Evolutionary conservation across 2,113 vertebrate genomes (phyloP).

Genomic region (Azemiops feae): DNA sequence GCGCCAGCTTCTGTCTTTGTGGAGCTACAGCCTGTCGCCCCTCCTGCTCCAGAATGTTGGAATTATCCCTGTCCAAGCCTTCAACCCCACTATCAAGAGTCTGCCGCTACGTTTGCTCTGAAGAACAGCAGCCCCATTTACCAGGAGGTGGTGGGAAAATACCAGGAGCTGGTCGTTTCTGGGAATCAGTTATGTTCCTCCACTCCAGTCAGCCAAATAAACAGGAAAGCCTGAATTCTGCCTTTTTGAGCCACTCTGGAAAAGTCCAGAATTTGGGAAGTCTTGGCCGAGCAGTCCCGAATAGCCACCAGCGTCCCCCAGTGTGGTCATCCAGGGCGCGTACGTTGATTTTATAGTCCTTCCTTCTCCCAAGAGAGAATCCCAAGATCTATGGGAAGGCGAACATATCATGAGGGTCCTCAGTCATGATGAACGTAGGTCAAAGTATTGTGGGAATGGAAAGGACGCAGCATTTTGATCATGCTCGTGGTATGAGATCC

Average conservation of each 20-base stretch:
- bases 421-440: background rate
- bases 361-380: background rate
- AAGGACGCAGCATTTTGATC: background rate
- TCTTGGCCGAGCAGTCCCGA: background rate
- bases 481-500: background rate
- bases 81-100: conserved; percentile 43
- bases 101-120: conserved; percentile 17
- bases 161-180: conserved; percentile 23
- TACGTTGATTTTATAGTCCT: background rate
- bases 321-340: background rate
- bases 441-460: background rate
- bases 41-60: background rate
- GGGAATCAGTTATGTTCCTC: background rate
- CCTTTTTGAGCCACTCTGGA: background rate
- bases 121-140: conserved; percentile 25
- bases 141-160: conserved; percentile 40
- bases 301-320: background rate
- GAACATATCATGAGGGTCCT: background rate
- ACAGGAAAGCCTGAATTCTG: no score
- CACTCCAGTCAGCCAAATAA: background rate
- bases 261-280: background rate
- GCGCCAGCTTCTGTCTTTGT: background rate
- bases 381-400: background rate
- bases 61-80: conserved; percentile 43
- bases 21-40: conserved; percentile 25